Base-by-base conservation (phyloP, 37 sponge, comb jelly and placozoan species). In the Spongia lamella region DNA sequence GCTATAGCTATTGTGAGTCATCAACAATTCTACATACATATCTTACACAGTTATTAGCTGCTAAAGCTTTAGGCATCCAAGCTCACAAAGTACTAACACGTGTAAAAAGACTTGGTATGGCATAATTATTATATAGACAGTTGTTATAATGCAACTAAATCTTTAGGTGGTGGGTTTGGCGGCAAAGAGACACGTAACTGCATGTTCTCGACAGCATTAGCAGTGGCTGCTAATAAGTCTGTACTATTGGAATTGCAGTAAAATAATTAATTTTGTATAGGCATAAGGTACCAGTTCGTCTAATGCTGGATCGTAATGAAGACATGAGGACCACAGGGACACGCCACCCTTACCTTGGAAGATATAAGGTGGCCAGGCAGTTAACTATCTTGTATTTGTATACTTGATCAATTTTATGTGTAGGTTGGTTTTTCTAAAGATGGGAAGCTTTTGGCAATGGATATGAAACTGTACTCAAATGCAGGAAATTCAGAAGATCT, bases 121-220 rank as follows among this genome's bases (percentile, higher is more conserved):
- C 9, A 43, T 43, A 43, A 43, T 43, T 9, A 43, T 43, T 43
- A 43, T 61, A 55, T 25, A 30, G 52, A 16, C 36, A 37, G 33
- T 40, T 58, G 62, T 29, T 19, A 30, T 6, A 56, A 7, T 19
- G 39, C 2, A 29, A 33, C 15, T 26, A 6, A 40, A 5, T 63
- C 7, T 16, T 16, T 36, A 90, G 92, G 94, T 37, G 95, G 95
- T 16, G 95, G 95, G n/a, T 94, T 94, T 86, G 95, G 95, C 16
- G 95, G 95, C 0, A 94, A 94, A 51, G 91, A 94, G 60, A 90
- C 85, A 20, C 47, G 88, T 1, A 38, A 67, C 31, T 53, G 57
- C 35, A 61, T 52, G 2, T 57, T 86, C 1, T 54, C 91, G 0
- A 65, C 70, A 24, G 81, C 90, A 20, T 24, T 81, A 33, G 95